These are phyloP conservation scores for Phrynosoma platyrhinos DNA, from an alignment of 2,113 vertebrate genomes.

Conservation along the genomic window DNA sequence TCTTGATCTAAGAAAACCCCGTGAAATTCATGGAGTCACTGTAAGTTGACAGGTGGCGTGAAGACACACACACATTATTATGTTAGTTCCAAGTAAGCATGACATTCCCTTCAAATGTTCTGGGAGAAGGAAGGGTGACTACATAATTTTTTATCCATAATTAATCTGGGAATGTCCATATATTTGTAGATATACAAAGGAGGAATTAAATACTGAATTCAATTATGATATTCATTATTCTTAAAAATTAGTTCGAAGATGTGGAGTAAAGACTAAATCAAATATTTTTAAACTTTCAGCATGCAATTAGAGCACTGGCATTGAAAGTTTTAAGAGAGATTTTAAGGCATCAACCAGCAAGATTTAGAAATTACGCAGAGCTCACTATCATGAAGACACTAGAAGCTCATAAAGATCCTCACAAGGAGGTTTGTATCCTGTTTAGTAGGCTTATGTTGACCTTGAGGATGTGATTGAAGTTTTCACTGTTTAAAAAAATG, in stretches of 20 bases:
- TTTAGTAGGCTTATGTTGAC: background rate
- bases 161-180: background rate
- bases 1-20: no score
- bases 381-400: constrained; percentile 97
- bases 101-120: background rate
- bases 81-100: background rate
- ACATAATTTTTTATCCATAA: background rate
- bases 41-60: no score
- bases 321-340: constrained; percentile 94
- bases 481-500: constrained; percentile 11
- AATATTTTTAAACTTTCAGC: constrained; percentile 78
- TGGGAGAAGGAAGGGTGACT: background rate
- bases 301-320: constrained; percentile 92
- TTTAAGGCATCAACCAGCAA: constrained; percentile 91
- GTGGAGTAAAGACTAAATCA: constrained; percentile 9
- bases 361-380: constrained; percentile 97
- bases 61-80: background rate
- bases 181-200: background rate
- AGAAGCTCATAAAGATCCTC: constrained; percentile 94
- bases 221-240: constrained; percentile 4
- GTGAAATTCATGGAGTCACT: no score
- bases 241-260: background rate
- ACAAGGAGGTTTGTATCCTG: constrained; percentile 87
- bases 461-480: background rate
- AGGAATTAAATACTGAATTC: background rate